A percentile compares a stretch with the other conserved stretches of the same genome.
phyloP scores from a whole-genome alignment of 2,888 invertebrate genomes.

The Eupithecia subfuscata region DNA sequence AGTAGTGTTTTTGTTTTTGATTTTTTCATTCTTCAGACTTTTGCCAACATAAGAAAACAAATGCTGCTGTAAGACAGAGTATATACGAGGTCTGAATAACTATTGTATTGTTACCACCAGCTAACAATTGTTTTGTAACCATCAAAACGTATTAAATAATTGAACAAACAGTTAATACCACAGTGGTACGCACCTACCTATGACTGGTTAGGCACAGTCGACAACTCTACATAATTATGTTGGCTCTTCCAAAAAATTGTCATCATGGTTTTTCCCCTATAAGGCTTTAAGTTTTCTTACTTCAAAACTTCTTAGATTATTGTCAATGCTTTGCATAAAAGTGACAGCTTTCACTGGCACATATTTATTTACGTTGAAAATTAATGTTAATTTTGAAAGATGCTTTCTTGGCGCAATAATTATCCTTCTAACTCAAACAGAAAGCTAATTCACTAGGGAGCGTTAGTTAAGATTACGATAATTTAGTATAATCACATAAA shows the following conservation, averaged over 20 bases:
- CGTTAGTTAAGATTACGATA: not conserved
- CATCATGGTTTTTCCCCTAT: too few species aligned
- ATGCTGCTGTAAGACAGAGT: too few species aligned
- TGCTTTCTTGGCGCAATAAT: constrained; percentile 52
- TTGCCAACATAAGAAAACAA: not conserved
- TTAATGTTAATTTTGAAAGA: constrained; percentile 32
- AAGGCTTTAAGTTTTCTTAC: not conserved
- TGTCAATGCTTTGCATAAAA: not conserved
- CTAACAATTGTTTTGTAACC: too few species aligned
- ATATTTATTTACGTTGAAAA: constrained; percentile 14
- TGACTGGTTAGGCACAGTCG: too few species aligned
- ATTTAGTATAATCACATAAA: not conserved
- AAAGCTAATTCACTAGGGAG: constrained; percentile 53
- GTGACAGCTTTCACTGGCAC: constrained; percentile 1
- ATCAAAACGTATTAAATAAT: too few species aligned
- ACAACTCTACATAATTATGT: not conserved
- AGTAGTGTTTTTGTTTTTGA: too few species aligned
- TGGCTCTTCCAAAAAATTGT: not conserved
- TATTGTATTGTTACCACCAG: too few species aligned
- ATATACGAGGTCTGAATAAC: too few species aligned
- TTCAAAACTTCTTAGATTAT: not conserved
- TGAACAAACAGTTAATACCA: not conserved
- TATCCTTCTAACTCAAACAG: constrained; percentile 56
- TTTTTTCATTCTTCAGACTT: too few species aligned
- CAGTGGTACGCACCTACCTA: too few species aligned